A percentile compares a stretch with the other conserved stretches of the same genome.
phyloP scores from a whole-genome alignment of 2,797 vertebrate species.

The Cynodonichthys magdalenae region DNA sequence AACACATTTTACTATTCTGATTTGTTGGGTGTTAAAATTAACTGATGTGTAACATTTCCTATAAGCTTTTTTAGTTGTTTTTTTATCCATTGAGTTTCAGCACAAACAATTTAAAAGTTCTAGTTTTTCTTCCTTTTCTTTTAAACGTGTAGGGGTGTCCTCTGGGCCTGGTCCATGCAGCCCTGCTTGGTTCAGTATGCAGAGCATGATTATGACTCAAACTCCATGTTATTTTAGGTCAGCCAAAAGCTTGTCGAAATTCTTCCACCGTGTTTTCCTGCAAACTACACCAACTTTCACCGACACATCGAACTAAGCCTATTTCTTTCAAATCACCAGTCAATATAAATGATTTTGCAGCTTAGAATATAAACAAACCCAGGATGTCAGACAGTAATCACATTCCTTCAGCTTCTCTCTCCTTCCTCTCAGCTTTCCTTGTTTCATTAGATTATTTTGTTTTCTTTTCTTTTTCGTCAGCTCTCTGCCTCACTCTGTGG shows the following conservation, averaged over 20 bases:
- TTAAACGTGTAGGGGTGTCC: background rate
- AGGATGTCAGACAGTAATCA: too few species aligned
- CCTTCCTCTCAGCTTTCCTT: background rate
- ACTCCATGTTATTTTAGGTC: background rate
- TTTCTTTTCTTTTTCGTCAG: background rate
- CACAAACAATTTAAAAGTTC: background rate
- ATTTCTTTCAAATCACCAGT: background rate
- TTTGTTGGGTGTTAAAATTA: background rate
- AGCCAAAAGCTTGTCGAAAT: background rate
- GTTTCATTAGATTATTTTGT: background rate
- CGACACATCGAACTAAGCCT: background rate
- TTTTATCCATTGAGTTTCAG: too few species aligned
- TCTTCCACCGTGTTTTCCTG: background rate
- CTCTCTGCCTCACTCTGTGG: too few species aligned
- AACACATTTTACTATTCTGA: too few species aligned
- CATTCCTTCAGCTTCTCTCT: background rate
- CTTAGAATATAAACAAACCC: background rate
- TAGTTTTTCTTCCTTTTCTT: background rate
- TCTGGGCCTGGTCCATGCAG: background rate
- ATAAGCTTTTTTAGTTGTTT: background rate
- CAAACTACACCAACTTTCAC: background rate
- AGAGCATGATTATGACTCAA: background rate
- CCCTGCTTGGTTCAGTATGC: background rate
- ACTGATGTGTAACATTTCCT: background rate
- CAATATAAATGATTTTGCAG: background rate